phyloP scores from a whole-genome alignment of 2,888 invertebrate genomes.

The Cataglyphis livida region DNA sequence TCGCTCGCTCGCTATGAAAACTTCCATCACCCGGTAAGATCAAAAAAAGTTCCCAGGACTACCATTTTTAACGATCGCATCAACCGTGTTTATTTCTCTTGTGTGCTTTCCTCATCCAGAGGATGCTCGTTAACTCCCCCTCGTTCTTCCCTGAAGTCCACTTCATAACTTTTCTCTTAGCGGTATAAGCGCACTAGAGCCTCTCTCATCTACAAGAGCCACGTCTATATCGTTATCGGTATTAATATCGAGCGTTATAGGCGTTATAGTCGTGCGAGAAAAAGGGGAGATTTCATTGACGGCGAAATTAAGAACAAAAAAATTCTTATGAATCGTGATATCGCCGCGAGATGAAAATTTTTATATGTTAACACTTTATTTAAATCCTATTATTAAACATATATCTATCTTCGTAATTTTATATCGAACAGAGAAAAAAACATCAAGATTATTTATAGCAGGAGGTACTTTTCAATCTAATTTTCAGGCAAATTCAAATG shows the following conservation, averaged over 20 bases:
- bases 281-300: not conserved
- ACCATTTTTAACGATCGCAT: slow-evolving; percentile 46
- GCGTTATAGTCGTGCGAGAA: not conserved
- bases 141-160: slow-evolving; percentile 55
- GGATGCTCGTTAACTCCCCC: slow-evolving; percentile 49
- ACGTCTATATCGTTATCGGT: slow-evolving; percentile 36
- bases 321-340: not conserved
- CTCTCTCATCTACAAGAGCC: slow-evolving; percentile 41
- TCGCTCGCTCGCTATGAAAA: slow-evolving; percentile 4
- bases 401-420: not conserved
- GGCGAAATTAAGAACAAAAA: not conserved
- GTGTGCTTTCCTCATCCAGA: slow-evolving; percentile 48
- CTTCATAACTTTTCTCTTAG: slow-evolving; percentile 57
- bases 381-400: not conserved
- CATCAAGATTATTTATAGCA: not conserved
- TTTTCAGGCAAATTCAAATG: not conserved
- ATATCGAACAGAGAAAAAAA: not conserved
- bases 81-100: slow-evolving; percentile 49
- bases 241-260: slow-evolving; percentile 33
- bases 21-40: slow-evolving; percentile 28
- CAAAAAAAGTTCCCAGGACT: slow-evolving; percentile 39
- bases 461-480: slow-evolving; percentile 5
- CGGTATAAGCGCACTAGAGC: slow-evolving; percentile 43
- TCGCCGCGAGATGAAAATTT: not conserved
- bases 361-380: not conserved